Base-by-base conservation (phyloP, 2,888 invertebrate genomes). In the Melolontha melolontha region DNA sequence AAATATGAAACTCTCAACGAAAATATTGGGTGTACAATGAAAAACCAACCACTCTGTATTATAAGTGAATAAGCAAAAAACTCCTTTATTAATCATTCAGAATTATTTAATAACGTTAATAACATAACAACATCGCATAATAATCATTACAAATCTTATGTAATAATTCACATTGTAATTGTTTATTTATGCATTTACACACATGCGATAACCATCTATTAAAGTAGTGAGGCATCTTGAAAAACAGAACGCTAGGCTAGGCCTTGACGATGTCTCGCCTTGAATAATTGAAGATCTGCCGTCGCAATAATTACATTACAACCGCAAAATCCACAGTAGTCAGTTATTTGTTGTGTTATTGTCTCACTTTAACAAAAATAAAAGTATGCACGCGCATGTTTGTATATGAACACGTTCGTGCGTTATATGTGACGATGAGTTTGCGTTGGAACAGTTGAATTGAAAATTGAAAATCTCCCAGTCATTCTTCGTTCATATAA, bases 251-350 rank as follows among this genome's bases (percentile, higher is more conserved):
- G 34, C 6, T 8, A 34, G 8, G 6, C 10, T 12, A 27, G 22
- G 27, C 57, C 57, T 57, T 57, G 57, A 29, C 14, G 57, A 42
- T 57, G 44, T 57, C 44, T 44, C 42, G 44, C 57, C 44, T 57
- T 57, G 57, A 57, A 57, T 57, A 57, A 57, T 57, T 57, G 57
- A 57, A 57, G 57, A 27, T 44, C 10, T 41, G 29, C 57, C 27
- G 57, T 29, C 29, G 14, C 14, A 42, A 44, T 57, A 44, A 57
- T 14, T 57, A 27, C 57, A 44, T 17, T 54, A 17, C n/a, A 29
- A 57, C 57, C 57, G 57, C 57, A 57, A 27, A 34, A 41, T 42
- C 44, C 41, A 44, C 52, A 29, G 52, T 57, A 42, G 29, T 27
- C 10, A 12, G 42, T 29, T 42, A 57, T 27, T 57, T 44, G 29